phyloP scores from a whole-genome alignment of 92 coral and sea anemone species.

The Parazoanthus darwini region DNA sequence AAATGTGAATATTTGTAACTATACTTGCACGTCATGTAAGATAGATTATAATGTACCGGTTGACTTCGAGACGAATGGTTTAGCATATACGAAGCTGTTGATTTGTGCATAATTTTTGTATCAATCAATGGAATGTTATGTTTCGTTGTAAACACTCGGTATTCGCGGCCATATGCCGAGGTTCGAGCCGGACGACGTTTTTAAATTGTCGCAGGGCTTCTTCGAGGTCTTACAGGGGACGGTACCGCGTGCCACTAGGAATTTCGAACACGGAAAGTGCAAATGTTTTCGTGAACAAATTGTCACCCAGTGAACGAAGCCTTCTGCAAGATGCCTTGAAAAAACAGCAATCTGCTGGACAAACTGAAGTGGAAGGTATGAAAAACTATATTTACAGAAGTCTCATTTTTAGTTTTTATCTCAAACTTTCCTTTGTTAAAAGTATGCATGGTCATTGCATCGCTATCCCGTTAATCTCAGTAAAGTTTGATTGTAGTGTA shows the following conservation, averaged over 20 bases:
- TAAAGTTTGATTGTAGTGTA: too few relatives aligned
- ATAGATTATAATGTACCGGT: neutral
- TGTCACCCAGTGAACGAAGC: conserved; percentile 22
- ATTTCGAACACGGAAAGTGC: conserved; percentile 9
- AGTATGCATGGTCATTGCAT: neutral
- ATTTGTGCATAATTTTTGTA: neutral
- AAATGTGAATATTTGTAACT: too few relatives aligned
- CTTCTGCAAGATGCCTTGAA: conserved; percentile 8
- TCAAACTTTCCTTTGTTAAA: neutral
- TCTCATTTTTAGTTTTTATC: neutral
- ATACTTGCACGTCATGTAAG: neutral
- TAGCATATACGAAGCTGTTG: conserved; percentile 14
- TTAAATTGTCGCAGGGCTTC: neutral
- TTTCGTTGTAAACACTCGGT: conserved; percentile 1
- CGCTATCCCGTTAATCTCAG: too few relatives aligned
- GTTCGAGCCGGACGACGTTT: neutral
- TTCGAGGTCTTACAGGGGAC: conserved; percentile 1
- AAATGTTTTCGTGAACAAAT: neutral
- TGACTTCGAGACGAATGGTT: neutral
- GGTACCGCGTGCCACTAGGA: neutral
- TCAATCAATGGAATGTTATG: conserved; percentile 14
- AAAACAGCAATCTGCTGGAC: neutral
- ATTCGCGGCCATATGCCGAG: neutral
- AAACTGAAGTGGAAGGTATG: conserved; percentile 5
- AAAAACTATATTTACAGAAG: neutral